Percentiles rank a stretch among this genome's conserved stretches.
Conservation (phyloP, 2,888 invertebrate genomes). For the Drosophila kanekoi region DNA sequence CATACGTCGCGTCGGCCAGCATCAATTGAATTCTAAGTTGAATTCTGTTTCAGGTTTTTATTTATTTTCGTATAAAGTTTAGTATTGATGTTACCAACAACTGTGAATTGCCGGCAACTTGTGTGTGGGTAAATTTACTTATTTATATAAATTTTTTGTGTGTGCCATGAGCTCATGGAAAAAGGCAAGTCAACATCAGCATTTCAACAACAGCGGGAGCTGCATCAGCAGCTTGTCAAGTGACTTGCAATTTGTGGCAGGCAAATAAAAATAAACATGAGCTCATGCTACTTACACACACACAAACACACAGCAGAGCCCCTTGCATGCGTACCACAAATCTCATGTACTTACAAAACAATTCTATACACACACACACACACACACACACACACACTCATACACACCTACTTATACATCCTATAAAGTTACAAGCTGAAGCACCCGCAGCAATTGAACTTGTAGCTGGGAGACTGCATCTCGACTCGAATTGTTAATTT, state of each 20-base stretch:
- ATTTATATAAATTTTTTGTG: neutral
- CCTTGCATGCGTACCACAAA: constrained; percentile 41
- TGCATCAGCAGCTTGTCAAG: constrained; percentile 84
- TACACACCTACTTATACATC: constrained; percentile 2
- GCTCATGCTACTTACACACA: constrained; percentile 81
- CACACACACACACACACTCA: constrained; percentile 17
- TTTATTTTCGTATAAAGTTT: constrained; percentile 25
- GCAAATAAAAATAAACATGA: constrained; percentile 83
- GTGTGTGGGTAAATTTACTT: constrained; percentile 19
- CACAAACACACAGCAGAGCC: constrained; percentile 29
- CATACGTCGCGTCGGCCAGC: constrained; percentile 64
- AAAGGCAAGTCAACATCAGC: constrained; percentile 82
- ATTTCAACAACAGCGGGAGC: constrained; percentile 84
- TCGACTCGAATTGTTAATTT: constrained; percentile 53
- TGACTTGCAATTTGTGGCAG: constrained; percentile 83
- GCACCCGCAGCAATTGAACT: constrained; percentile 73
- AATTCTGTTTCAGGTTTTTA: constrained; percentile 41
- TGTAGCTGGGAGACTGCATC: constrained; percentile 41
- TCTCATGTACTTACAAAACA: constrained; percentile 58
- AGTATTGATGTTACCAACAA: constrained; percentile 50
- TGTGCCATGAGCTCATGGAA: constrained; percentile 72
- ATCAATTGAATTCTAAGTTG: constrained; percentile 42
- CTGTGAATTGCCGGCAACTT: constrained; percentile 46
- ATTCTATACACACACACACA: constrained; percentile 44
- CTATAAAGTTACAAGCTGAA: constrained; percentile 47